Conservation (phyloP, 2,113 vertebrate species). For the Dolichotis patagonum region DNA sequence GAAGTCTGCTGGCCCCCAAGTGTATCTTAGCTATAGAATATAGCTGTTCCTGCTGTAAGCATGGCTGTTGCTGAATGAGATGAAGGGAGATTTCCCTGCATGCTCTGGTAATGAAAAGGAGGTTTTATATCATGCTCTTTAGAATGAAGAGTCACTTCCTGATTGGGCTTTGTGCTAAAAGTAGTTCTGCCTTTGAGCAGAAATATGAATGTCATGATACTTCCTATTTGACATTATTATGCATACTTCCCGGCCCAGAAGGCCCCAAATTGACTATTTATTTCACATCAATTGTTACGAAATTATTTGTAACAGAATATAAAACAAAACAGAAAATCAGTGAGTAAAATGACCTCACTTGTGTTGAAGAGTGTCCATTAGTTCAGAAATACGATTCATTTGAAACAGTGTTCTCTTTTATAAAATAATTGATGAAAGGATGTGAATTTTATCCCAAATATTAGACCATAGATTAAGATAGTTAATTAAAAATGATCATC, state of each 20-base stretch:
- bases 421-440: background rate
- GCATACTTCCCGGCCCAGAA: constrained; percentile 40
- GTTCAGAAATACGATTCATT: background rate
- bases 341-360: background rate
- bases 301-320: constrained; percentile 18
- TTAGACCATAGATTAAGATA: background rate
- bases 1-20: background rate
- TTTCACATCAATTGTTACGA: constrained; percentile 7
- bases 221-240: constrained; percentile 53
- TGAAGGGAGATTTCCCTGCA: constrained; percentile 23
- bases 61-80: background rate
- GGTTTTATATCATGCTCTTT: constrained; percentile 14
- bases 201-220: constrained; percentile 49
- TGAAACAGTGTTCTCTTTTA: background rate
- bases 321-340: background rate
- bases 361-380: background rate
- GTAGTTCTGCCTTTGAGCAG: constrained; percentile 55
- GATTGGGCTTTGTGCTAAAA: constrained; percentile 54
- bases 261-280: background rate
- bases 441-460: background rate
- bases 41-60: background rate
- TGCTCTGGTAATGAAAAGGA: constrained; percentile 52
- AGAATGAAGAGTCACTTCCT: constrained; percentile 55
- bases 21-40: background rate
- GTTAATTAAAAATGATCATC: background rate